Evolutionary conservation across 1,140 invertebrate genomes (phyloP), one percentile per base, ranked within the genome.

Genomic region (Rhysida immarginata): DNA sequence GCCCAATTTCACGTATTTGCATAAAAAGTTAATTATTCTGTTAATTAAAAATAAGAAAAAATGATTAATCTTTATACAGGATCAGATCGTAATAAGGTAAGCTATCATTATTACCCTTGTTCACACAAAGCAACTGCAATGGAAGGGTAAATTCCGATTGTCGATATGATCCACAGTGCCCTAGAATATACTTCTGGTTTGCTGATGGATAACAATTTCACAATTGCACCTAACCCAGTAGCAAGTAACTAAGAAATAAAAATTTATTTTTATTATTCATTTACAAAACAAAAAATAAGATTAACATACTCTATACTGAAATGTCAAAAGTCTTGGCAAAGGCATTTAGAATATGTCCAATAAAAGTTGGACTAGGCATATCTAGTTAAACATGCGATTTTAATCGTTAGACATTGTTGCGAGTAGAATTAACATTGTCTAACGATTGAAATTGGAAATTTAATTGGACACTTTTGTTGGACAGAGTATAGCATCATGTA

Each of bases 151-250:
- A 51, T 20, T 11, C 49, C 49, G 8, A 51, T 51, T 26, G 49
- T 51, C 26, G 49, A 51, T 26, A 51, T 51, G 16, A 51, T 51
- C 49, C 49, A 51, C 8, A 51, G 26, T 25, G 49, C 26, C 20
- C 26, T 51, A 8, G 26, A 21, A 27, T 51, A 51, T 26, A 51
- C 26, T 21, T 51, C 49, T 20, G 49, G 26, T 27, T 51, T 51
- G 3, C 11, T 16, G 14, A 51, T n/a, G 14, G 49, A 51, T 20
- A 51, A 8, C 26, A 51, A 20, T 51, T 27, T 25, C 16, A 51
- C 49, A 11, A 51, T 11, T 11, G 49, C 8, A 5, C 3, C 24
- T n/a, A 26, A 8, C 5, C 49, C 24, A n/a, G 3, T 25, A 14
- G 8, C 16, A 26, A 51, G 20, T 26, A 51, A 20, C 49, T 16